Percentiles rank a stretch among this genome's conserved stretches.
Evolutionary conservation across 2,113 vertebrate species (phyloP).

Genomic region (Trinectes maculatus): DNA sequence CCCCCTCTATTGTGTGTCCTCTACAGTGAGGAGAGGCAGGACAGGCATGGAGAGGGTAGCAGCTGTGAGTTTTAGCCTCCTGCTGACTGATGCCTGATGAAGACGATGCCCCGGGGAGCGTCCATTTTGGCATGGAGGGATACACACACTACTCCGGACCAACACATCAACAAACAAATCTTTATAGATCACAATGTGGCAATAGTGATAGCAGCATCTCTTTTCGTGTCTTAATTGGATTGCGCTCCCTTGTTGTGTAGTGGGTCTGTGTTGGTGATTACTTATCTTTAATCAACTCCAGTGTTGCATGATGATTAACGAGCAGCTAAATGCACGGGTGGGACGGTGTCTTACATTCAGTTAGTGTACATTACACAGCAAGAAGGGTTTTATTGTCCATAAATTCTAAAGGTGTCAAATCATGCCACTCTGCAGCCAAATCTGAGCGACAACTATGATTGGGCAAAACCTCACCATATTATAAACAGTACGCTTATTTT

Average conservation of each 20-base stretch:
- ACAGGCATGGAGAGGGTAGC: conserved; percentile 49
- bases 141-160: conserved; percentile 44
- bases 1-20: conserved; percentile 67
- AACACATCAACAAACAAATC: conserved; percentile 42
- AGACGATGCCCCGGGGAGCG: conserved; percentile 57
- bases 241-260: conserved; percentile 18
- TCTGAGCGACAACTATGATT: not conserved
- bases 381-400: not conserved
- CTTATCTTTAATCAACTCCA: conserved; percentile 55
- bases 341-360: not conserved
- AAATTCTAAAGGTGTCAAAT: not conserved
- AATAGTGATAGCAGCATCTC: conserved; percentile 31
- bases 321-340: conserved; percentile 13
- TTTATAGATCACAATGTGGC: conserved; percentile 16
- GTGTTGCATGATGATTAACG: conserved; percentile 17
- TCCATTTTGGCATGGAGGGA: conserved; percentile 59
- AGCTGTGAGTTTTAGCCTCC: conserved; percentile 72
- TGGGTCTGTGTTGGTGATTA: conserved; percentile 24
- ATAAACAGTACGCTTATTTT: too few relatives aligned
- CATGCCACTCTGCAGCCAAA: not conserved
- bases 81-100: conserved; percentile 65
- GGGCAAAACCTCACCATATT: too few relatives aligned
- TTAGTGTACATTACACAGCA: not conserved
- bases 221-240: conserved; percentile 48
- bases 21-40: conserved; percentile 49